Conservation (phyloP, 2,888 invertebrate species). For the Protophormia terraenovae region DNA sequence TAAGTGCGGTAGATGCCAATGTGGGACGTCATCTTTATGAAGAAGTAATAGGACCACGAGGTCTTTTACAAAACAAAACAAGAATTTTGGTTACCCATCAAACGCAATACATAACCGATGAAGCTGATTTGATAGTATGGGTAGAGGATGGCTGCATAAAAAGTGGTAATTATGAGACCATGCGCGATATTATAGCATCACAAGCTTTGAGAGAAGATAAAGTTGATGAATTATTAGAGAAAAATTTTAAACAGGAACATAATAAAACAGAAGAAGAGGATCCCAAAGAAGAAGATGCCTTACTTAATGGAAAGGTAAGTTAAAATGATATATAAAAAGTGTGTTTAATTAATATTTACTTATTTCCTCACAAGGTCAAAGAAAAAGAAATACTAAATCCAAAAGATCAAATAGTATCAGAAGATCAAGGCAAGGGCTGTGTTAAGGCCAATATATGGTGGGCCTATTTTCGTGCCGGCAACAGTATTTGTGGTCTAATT, state of each 20-base stretch:
- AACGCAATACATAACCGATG: slow-evolving; percentile 85
- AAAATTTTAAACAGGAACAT: no score
- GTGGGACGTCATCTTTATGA: slow-evolving; percentile 90
- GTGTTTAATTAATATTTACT: background rate
- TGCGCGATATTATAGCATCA: slow-evolving; percentile 72
- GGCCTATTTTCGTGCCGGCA: slow-evolving; percentile 82
- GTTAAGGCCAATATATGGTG: slow-evolving; percentile 80
- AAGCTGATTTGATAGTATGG: slow-evolving; percentile 84
- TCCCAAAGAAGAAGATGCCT: slow-evolving; percentile 71
- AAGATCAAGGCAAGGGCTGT: slow-evolving; percentile 81
- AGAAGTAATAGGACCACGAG: slow-evolving; percentile 84
- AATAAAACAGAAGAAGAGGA: slow-evolving; percentile 69
- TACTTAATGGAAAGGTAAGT: slow-evolving; percentile 37
- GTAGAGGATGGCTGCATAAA: slow-evolving; percentile 83
- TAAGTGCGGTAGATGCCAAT: slow-evolving; percentile 90
- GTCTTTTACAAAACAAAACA: slow-evolving; percentile 84
- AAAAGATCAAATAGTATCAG: slow-evolving; percentile 76
- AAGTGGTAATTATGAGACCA: slow-evolving; percentile 82
- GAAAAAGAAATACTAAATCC: slow-evolving; percentile 44
- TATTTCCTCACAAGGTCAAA: background rate
- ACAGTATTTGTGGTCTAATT: slow-evolving; percentile 81
- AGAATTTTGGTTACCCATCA: slow-evolving; percentile 91
- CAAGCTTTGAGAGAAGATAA: slow-evolving; percentile 71
- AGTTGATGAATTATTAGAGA: no score
- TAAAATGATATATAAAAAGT: background rate